Conservation (phyloP, 2,113 vertebrate species). For the Colius striatus region DNA sequence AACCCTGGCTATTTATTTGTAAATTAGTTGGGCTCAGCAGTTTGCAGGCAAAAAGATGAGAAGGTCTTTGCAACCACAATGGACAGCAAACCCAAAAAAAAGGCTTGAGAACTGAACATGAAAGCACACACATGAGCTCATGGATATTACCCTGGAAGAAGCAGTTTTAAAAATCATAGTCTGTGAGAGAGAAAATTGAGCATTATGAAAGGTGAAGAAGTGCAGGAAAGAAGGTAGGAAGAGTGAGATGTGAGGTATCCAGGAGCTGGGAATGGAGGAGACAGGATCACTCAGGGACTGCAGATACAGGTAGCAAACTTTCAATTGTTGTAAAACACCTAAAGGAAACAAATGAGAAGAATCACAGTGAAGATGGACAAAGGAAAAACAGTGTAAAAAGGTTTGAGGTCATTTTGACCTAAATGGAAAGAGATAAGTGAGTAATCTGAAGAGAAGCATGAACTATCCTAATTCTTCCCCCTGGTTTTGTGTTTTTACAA, state of each 20-base stretch:
- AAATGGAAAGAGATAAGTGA: background rate
- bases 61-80: background rate
- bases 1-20: background rate
- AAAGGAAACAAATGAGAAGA: background rate
- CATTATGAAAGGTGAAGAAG: background rate
- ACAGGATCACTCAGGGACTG: accelerated
- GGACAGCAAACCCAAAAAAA: background rate
- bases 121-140: background rate
- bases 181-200: background rate
- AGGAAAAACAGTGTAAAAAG: background rate
- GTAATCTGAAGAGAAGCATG: background rate
- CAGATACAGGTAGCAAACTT: background rate
- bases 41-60: background rate
- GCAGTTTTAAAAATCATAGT: background rate
- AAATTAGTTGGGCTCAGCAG: background rate
- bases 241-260: background rate
- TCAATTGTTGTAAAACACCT: background rate
- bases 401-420: background rate
- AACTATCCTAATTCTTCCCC: background rate
- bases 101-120: background rate
- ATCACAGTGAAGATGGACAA: background rate
- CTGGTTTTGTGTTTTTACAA: background rate
- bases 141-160: background rate
- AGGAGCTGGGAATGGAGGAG: background rate
- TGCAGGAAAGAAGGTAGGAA: background rate